These are phyloP conservation scores for Spicauda simplicius DNA, from an alignment of 2,888 invertebrate species.

Conservation along the genomic window DNA sequence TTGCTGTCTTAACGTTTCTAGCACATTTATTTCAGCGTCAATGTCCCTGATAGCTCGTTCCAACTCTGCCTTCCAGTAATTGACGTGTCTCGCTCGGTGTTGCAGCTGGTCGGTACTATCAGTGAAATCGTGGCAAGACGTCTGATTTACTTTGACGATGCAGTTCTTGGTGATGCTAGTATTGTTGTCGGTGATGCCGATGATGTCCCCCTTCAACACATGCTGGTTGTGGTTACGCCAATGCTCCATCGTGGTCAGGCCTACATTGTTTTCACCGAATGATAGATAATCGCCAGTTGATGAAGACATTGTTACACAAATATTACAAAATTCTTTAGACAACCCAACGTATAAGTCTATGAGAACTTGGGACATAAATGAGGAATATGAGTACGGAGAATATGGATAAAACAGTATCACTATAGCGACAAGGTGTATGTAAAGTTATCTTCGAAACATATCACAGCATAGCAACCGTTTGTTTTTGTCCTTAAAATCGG, in stretches of 20 bases:
- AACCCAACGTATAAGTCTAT: too few relatives aligned
- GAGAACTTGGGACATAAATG: too few relatives aligned
- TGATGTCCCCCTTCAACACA: slow-evolving; percentile 73
- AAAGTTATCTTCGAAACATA: too few relatives aligned
- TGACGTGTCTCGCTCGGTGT: slow-evolving; percentile 72
- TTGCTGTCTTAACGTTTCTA: slow-evolving; percentile 74
- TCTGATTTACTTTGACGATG: slow-evolving; percentile 76
- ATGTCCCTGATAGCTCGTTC: slow-evolving; percentile 75
- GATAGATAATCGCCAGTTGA: slow-evolving; percentile 68
- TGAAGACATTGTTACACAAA: slow-evolving; percentile 52
- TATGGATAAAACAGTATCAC: too few relatives aligned
- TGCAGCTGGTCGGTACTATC: slow-evolving; percentile 73
- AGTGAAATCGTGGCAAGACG: slow-evolving; percentile 68
- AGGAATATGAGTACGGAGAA: too few relatives aligned
- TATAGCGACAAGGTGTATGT: too few relatives aligned
- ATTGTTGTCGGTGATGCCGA: slow-evolving; percentile 69
- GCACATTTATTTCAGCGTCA: slow-evolving; percentile 66
- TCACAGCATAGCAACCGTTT: too few relatives aligned
- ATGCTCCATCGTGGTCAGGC: slow-evolving; percentile 61
- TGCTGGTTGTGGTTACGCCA: slow-evolving; percentile 72
- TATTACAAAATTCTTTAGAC: neutral
- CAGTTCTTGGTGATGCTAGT: slow-evolving; percentile 75
- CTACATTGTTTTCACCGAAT: slow-evolving; percentile 65
- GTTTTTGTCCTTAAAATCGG: too few relatives aligned
- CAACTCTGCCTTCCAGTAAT: slow-evolving; percentile 76